Conservation (phyloP, 2,888 invertebrate species). For the Sesia apiformis region DNA sequence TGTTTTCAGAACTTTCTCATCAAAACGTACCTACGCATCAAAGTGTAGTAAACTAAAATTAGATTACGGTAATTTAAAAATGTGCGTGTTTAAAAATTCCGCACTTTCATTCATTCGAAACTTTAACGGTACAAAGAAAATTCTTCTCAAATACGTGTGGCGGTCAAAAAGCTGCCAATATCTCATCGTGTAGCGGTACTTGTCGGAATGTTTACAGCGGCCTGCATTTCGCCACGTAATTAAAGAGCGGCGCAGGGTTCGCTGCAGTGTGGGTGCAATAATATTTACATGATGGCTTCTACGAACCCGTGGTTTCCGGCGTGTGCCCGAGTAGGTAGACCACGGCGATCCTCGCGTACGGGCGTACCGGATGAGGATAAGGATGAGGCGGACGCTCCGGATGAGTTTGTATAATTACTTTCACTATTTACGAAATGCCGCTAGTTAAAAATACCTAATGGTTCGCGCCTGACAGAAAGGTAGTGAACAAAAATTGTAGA, state of each 20-base stretch:
- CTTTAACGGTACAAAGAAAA: slow-evolving; percentile 31
- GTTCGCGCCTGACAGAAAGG: too few species aligned
- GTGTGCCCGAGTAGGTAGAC: slow-evolving; percentile 3
- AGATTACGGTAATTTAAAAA: slow-evolving; percentile 1
- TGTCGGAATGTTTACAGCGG: slow-evolving; percentile 28
- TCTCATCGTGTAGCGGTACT: slow-evolving; percentile 36
- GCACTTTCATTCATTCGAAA: slow-evolving; percentile 8
- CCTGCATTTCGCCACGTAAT: slow-evolving; percentile 28
- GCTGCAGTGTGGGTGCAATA: slow-evolving; percentile 23
- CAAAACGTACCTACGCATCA: background rate
- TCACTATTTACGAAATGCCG: too few species aligned
- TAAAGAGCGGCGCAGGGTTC: slow-evolving; percentile 20
- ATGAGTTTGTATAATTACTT: too few species aligned
- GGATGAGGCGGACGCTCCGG: too few species aligned
- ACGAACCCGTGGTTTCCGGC: slow-evolving; percentile 50
- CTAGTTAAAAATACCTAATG: too few species aligned
- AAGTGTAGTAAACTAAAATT: slow-evolving; percentile 7
- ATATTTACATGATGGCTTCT: slow-evolving; percentile 48
- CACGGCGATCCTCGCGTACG: background rate
- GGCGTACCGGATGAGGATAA: too few species aligned
- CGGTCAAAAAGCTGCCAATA: slow-evolving; percentile 38
- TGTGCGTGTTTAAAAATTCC: slow-evolving; percentile 1
- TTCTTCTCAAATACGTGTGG: slow-evolving; percentile 21
- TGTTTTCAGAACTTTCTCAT: slow-evolving; percentile 7
- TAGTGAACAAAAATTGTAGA: too few species aligned